Conservation (phyloP, 2,113 vertebrate species). For the Columba janthina region DNA sequence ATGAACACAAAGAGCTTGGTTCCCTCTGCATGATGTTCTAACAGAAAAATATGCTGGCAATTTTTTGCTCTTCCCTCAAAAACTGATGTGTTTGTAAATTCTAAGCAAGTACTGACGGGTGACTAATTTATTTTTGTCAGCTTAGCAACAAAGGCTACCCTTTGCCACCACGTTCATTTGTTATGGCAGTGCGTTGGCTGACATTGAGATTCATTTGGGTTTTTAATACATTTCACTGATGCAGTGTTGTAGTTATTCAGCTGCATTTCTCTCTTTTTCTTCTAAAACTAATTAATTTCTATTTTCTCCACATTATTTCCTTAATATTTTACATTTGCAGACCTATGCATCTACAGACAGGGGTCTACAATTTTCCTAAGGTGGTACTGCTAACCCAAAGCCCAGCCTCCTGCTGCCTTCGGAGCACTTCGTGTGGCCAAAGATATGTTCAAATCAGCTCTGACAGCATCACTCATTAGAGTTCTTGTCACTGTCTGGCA, state of each 20-base stretch:
- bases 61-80: conserved; percentile 14
- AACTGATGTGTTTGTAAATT: conserved; percentile 47
- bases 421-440: background rate
- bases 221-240: conserved; percentile 17
- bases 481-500: background rate
- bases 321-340: background rate
- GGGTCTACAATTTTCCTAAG: background rate
- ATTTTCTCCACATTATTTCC: background rate
- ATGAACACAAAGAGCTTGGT: background rate
- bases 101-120: conserved; percentile 42
- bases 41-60: background rate
- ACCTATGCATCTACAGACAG: background rate
- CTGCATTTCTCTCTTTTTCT: background rate
- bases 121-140: conserved; percentile 60
- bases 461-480: background rate
- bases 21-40: background rate
- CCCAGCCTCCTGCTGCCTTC: background rate
- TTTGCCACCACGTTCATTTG: conserved; percentile 40
- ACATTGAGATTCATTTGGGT: conserved; percentile 12
- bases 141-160: conserved; percentile 40
- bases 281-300: background rate
- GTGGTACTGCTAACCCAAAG: background rate
- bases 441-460: fast-evolving
- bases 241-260: background rate
- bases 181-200: conserved; percentile 1